Evolutionary conservation across 2,113 vertebrate species (phyloP).

Genomic region (Corythoichthys haematopterus): DNA sequence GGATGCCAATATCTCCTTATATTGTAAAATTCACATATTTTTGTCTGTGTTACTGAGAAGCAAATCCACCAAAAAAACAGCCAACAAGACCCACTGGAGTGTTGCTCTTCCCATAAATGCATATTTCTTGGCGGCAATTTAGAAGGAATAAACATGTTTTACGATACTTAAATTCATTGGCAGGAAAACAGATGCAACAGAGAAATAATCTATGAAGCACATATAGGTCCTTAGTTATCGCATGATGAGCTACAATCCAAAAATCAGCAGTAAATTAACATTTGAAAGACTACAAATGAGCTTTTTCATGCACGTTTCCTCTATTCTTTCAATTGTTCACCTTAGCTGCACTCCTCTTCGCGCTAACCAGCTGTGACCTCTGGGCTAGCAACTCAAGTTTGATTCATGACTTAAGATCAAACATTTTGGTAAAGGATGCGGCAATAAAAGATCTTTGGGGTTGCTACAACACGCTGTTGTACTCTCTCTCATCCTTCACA

Average conservation of each 20-base stretch:
- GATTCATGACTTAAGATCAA: constrained; percentile 23
- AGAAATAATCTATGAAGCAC: background rate
- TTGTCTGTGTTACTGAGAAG: background rate
- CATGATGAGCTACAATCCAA: background rate
- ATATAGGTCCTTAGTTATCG: background rate
- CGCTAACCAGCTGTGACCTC: constrained; percentile 3
- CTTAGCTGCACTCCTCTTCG: background rate
- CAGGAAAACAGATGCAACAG: background rate
- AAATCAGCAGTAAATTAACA: background rate
- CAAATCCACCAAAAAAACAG: too few relatives aligned
- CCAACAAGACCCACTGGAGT: background rate
- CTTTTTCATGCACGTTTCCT: background rate
- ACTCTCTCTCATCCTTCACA: constrained; percentile 11
- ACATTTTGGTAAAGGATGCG: constrained; percentile 16
- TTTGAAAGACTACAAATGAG: background rate
- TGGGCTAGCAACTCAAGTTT: constrained; percentile 8
- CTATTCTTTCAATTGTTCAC: constrained; percentile 1
- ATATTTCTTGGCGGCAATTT: background rate
- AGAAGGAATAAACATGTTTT: background rate
- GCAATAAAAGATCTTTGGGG: constrained; percentile 18
- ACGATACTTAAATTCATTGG: background rate
- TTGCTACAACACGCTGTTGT: constrained; percentile 16
- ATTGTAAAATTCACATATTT: background rate
- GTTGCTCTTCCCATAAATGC: background rate
- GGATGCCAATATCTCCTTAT: background rate